Conservation (phyloP, 2,797 vertebrate genomes). For the Fistularia tabacaria region DNA sequence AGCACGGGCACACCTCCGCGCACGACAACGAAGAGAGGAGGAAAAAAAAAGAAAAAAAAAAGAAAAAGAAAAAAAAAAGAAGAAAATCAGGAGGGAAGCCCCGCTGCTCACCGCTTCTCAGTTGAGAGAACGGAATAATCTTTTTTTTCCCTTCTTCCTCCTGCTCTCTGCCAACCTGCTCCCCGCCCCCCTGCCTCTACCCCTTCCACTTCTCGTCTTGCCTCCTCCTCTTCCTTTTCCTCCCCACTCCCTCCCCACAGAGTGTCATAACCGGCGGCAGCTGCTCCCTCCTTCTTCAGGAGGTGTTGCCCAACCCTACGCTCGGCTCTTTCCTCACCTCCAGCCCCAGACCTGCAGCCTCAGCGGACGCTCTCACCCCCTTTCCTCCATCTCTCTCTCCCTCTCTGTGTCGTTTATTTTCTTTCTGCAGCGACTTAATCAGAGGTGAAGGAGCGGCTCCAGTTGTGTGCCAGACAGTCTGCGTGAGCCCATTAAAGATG, state of each 20-base stretch:
- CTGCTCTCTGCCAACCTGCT: constrained; percentile 13
- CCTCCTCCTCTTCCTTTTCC: neutral
- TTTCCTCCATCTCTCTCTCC: too few species aligned
- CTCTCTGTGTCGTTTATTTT: too few species aligned
- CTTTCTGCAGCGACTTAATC: constrained; percentile 32
- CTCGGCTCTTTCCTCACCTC: constrained; percentile 35
- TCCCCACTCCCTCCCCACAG: constrained; percentile 20
- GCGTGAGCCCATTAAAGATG: constrained; percentile 45
- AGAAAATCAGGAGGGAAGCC: constrained; percentile 26
- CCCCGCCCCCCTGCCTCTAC: constrained; percentile 9
- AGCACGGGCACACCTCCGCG: constrained; percentile 1
- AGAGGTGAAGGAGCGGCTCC: constrained; percentile 1
- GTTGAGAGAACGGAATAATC: neutral
- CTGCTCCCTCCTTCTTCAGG: constrained; percentile 49
- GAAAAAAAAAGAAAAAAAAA: neutral
- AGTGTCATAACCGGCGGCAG: constrained; percentile 43
- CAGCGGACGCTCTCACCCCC: neutral
- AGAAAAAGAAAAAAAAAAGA: neutral
- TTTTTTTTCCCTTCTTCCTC: constrained; percentile 1
- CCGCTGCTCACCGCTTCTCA: constrained; percentile 7
- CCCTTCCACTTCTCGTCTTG: neutral
- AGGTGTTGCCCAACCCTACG: constrained; percentile 36
- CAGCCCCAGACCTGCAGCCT: neutral
- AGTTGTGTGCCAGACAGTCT: constrained; percentile 33
- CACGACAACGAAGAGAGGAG: constrained; percentile 5